These are phyloP conservation scores for Tragelaphus imberbis DNA, from an alignment of 2,113 vertebrate species.

Conservation along the genomic window DNA sequence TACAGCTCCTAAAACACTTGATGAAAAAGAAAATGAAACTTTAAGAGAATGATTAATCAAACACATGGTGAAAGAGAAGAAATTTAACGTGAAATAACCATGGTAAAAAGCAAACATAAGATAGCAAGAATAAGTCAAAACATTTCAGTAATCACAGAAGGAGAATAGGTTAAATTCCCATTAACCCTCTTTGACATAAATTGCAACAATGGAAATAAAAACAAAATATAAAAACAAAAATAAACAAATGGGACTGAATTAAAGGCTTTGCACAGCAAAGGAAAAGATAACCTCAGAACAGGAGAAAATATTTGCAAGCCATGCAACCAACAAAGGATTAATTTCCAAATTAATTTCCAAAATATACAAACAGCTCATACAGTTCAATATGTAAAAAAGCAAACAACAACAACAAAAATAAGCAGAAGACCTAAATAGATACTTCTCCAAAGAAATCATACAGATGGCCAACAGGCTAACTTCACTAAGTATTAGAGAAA, in stretches of 20 bases:
- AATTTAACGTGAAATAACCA: neutral
- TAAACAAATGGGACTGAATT: neutral
- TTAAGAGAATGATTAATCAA: neutral
- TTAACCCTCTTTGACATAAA: neutral
- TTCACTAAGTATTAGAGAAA: neutral
- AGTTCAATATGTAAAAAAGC: neutral
- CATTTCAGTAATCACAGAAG: neutral
- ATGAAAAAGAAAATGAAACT: neutral
- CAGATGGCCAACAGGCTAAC: neutral
- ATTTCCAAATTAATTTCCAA: neutral
- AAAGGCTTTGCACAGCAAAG: neutral
- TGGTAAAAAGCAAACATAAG: neutral
- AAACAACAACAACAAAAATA: neutral
- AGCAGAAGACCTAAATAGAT: neutral
- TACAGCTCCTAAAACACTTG: neutral
- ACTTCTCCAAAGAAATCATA: neutral
- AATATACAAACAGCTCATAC: neutral
- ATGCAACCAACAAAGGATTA: neutral
- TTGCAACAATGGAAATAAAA: neutral
- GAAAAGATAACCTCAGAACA: neutral
- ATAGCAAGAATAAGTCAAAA: neutral
- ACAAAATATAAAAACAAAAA: neutral
- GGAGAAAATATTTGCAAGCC: neutral
- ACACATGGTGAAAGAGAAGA: neutral
- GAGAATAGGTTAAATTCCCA: neutral